These are phyloP conservation scores for Manacus vitellinus DNA, from an alignment of 2,113 vertebrate genomes.

Conservation along the genomic window DNA sequence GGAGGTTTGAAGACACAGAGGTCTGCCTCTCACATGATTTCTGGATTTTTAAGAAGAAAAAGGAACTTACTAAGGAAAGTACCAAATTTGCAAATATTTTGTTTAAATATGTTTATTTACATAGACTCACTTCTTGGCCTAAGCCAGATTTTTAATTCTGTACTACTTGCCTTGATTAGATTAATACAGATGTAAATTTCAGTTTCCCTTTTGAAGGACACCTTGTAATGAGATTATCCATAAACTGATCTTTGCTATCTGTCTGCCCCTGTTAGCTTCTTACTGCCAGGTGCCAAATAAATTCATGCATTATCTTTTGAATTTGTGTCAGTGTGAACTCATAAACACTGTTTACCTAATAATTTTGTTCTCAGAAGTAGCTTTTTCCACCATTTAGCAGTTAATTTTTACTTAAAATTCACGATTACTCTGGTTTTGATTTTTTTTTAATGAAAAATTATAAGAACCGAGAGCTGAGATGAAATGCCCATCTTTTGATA, in stretches of 20 bases:
- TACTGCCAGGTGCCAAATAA: not conserved
- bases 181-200: not conserved
- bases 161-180: not conserved
- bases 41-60: not conserved
- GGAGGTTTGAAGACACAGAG: not conserved
- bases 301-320: not conserved
- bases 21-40: not conserved
- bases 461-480: not conserved
- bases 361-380: not conserved
- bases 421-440: fast-evolving
- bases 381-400: not conserved
- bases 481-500: not conserved
- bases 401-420: not conserved
- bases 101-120: not conserved
- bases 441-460: not conserved
- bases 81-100: not conserved
- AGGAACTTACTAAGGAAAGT: not conserved
- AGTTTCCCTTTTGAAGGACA: not conserved
- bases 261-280: not conserved
- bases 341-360: not conserved
- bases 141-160: not conserved
- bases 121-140: not conserved
- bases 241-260: not conserved
- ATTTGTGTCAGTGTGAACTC: not conserved
- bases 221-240: not conserved